phyloP scores from a whole-genome alignment of 2,113 vertebrate species.

The Hepsetus odoe region DNA sequence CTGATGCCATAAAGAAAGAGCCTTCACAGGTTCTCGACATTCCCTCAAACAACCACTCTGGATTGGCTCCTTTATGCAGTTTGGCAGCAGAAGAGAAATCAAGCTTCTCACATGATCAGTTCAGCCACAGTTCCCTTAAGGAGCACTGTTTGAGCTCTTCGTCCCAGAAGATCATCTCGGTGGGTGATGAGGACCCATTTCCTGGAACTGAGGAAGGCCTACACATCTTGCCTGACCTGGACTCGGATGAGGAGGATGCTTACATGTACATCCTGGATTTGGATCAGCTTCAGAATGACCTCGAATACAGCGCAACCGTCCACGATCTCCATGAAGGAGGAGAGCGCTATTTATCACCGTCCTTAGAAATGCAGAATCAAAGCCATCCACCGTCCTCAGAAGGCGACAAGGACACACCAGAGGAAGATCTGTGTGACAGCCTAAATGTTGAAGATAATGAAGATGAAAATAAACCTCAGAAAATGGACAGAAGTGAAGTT shows the following conservation, averaged over 20 bases:
- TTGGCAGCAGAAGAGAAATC: neutral
- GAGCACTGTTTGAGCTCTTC: conserved; percentile 36
- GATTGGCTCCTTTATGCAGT: neutral
- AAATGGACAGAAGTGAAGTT: neutral
- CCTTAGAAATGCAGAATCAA: neutral
- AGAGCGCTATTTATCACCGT: neutral
- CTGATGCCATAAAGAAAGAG: neutral
- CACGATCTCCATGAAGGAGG: conserved; percentile 13
- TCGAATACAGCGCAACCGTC: neutral
- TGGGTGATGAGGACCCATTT: conserved; percentile 47
- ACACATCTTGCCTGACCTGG: conserved; percentile 56
- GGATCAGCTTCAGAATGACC: conserved; percentile 47
- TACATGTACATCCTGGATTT: conserved; percentile 72
- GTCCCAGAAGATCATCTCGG: conserved; percentile 1
- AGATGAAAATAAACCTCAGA: neutral
- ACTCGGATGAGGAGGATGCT: conserved; percentile 68
- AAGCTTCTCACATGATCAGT: neutral
- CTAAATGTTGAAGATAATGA: neutral
- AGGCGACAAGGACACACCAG: neutral
- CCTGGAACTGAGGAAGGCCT: conserved; percentile 62
- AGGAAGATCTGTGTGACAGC: neutral
- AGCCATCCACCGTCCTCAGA: neutral
- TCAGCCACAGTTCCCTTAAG: neutral
- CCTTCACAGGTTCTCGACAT: neutral
- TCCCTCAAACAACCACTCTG: neutral